These are phyloP conservation scores for Xiphorhynchus elegans DNA, from an alignment of 2,113 vertebrate genomes.

Conservation along the genomic window DNA sequence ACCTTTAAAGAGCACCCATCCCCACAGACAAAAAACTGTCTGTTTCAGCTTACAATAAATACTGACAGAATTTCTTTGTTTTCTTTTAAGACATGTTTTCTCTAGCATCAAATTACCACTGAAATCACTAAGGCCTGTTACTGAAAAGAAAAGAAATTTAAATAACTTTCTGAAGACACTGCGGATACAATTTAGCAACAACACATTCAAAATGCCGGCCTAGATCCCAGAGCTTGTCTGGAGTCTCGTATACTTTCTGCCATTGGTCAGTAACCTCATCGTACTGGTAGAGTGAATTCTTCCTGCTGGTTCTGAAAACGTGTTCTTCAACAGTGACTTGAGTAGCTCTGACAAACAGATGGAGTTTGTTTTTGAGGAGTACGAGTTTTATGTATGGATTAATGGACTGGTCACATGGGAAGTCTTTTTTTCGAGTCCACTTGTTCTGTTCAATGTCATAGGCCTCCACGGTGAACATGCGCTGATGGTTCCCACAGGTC, in stretches of 20 bases:
- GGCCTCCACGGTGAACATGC: constrained; percentile 95
- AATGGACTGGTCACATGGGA: constrained; percentile 95
- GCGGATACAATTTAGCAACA: constrained; percentile 99
- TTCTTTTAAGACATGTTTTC: constrained; percentile 66
- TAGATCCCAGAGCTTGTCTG: constrained; percentile 97
- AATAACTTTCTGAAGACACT: constrained; percentile 99
- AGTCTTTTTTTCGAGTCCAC: constrained; percentile 91
- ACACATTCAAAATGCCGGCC: constrained; percentile 99
- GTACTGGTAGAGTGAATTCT: constrained; percentile 97
- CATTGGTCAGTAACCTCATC: constrained; percentile 90
- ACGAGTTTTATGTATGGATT: constrained; percentile 97
- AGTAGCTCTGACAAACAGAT: constrained; percentile 96
- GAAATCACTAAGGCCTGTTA: constrained; percentile 62
- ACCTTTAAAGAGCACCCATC: constrained; percentile 88
- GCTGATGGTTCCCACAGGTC: constrained; percentile 95
- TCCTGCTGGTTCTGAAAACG: constrained; percentile 98
- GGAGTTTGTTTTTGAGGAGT: constrained; percentile 89
- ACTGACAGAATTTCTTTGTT: constrained; percentile 71
- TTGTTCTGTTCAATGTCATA: constrained; percentile 93
- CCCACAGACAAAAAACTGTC: constrained; percentile 68
- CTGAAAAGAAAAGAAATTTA: constrained; percentile 64
- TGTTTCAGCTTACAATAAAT: constrained; percentile 73
- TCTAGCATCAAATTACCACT: constrained; percentile 62
- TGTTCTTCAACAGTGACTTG: constrained; percentile 98
- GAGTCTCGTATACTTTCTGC: constrained; percentile 96